phyloP scores from a whole-genome alignment of 2,797 vertebrate genomes.

The Linurgus olivaceus region DNA sequence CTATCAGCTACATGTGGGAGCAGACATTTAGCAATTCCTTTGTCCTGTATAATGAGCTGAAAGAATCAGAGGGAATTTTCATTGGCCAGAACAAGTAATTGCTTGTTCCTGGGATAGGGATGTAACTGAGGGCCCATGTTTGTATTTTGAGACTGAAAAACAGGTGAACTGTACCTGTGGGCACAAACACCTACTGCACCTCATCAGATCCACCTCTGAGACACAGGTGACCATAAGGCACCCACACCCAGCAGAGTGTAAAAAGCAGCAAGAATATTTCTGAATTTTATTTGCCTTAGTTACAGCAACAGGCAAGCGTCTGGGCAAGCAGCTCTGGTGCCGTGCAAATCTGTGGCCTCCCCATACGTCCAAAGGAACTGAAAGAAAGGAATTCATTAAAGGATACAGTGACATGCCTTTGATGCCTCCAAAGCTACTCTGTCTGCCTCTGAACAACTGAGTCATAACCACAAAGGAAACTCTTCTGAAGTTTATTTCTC shows the following conservation, averaged over 20 bases:
- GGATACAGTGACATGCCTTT: background rate
- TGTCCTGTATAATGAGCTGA: background rate
- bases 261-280: background rate
- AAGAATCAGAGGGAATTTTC: background rate
- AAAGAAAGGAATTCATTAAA: background rate
- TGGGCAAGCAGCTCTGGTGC: background rate
- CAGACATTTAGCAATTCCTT: background rate
- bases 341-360: background rate
- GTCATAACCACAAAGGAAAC: background rate
- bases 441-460: conserved; percentile 14
- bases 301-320: background rate
- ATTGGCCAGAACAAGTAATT: background rate
- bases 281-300: background rate
- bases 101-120: background rate
- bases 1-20: background rate
- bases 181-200: background rate
- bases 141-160: background rate
- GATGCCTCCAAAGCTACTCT: background rate
- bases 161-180: background rate
- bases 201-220: background rate
- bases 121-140: background rate
- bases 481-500: conserved; percentile 50
- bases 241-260: rapidly evolving
- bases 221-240: background rate
- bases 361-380: background rate